Evolutionary conservation across 92 coral and sea anemone species (phyloP), one percentile per base, ranked within the genome.

Genomic region (Epizoanthus rinbou): DNA sequence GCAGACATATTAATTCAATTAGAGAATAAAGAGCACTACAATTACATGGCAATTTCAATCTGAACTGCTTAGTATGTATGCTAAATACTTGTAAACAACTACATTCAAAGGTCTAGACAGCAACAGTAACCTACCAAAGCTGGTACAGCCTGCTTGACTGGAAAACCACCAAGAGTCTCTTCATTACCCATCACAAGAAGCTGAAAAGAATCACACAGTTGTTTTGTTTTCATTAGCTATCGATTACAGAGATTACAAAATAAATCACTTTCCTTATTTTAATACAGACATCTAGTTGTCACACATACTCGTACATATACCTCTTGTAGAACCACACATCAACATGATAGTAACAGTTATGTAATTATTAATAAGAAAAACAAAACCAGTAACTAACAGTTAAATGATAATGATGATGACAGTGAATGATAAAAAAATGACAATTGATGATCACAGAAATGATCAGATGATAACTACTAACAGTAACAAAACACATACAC

Each of bases 171-270:
- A 31, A 96, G 94, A 52, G 98, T 96, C 82, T 96, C 99, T 82
- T 96, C 99, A 87, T 96, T 96, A 6, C 99, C 99, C 99, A 96
- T 96, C 11, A 96, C 99, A 82, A 96, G 88, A 43, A 96, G 89
- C 99, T 96, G 76, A 39, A 74, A 59, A 47, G 14, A 24, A 17
- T 22, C 54, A 73, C 19, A 47, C 16, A 37, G 73, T 59, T n/a
- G 16, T 22, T 63, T 19, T 63, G 23, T 6, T 13, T 37, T 37
- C 43, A 37, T 64, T 10, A 64, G 11, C 15, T 10, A 50, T 50
- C 3, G 54, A 11, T 10, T 50, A 13, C 15, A 50, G 54, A 50
- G 17, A 79, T 43, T 43, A 73, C 63, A 73, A 73, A 73, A 23
- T 15, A 23, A 52, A 43, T 66, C 43, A 75, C 35, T n/a, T 70